phyloP scores from a whole-genome alignment of 1,140 invertebrate genomes.

The Microvelia longipes region DNA sequence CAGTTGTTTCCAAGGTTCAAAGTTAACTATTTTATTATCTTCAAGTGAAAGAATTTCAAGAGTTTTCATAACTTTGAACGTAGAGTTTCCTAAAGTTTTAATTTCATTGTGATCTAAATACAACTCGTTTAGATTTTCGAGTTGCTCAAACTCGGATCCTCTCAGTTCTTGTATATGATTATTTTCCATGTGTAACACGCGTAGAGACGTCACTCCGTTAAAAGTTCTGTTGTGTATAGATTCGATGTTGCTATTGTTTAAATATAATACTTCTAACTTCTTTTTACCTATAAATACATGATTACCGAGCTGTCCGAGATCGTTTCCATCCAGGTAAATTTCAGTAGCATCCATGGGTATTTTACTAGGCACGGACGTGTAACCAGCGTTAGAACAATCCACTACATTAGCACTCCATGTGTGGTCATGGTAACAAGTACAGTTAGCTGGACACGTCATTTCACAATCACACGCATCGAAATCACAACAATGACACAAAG shows the following conservation, averaged over 20 bases:
- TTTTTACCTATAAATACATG: constrained; percentile 41
- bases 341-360: constrained; percentile 43
- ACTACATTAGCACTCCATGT: constrained; percentile 38
- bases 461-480: constrained; percentile 43
- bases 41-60: constrained; percentile 34
- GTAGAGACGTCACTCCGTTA: constrained; percentile 35
- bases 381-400: constrained; percentile 32
- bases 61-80: constrained; percentile 33
- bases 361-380: constrained; percentile 30
- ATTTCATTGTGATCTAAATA: constrained; percentile 37
- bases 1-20: constrained; percentile 41
- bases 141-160: constrained; percentile 37
- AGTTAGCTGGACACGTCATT: constrained; percentile 38
- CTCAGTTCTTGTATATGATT: constrained; percentile 33
- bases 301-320: constrained; percentile 32
- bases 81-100: constrained; percentile 30
- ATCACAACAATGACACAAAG: constrained; percentile 45
- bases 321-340: constrained; percentile 39
- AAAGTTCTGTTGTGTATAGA: constrained; percentile 38
- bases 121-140: constrained; percentile 33
- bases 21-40: constrained; percentile 34
- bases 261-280: constrained; percentile 34
- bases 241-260: constrained; percentile 35
- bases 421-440: constrained; percentile 37
- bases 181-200: constrained; percentile 35